Evolutionary conservation across 1,140 invertebrate genomes (phyloP).

Genomic region (Rhopalosiphum padi): DNA sequence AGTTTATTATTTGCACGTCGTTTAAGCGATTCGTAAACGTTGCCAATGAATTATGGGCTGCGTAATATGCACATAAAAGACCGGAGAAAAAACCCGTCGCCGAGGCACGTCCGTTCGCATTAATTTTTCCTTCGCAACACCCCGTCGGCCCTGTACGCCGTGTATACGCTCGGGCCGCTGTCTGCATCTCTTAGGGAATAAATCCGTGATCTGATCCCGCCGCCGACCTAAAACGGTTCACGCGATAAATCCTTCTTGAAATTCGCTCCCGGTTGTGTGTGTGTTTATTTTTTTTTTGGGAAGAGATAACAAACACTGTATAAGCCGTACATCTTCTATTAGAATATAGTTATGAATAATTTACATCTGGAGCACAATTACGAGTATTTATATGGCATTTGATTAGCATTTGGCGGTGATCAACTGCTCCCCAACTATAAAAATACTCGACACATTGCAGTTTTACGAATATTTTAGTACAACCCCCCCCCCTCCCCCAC

Average conservation of each 20-base stretch:
- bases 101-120: slow-evolving; percentile 9
- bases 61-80: slow-evolving; percentile 5
- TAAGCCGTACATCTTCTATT: neutral
- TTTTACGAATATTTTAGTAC: neutral
- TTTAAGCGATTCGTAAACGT: neutral
- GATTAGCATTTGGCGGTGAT: neutral
- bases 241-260: neutral
- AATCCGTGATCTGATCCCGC: neutral
- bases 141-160: neutral
- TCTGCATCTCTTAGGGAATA: neutral
- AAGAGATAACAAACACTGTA: neutral
- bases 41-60: slow-evolving; percentile 15
- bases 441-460: neutral
- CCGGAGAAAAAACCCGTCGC: neutral
- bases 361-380: neutral
- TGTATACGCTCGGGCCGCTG: neutral
- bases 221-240: neutral
- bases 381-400: neutral
- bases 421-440: neutral
- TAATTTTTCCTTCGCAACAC: slow-evolving; percentile 10
- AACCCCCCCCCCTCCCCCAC: no score
- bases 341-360: neutral
- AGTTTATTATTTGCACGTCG: slow-evolving; percentile 22
- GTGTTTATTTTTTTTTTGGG: neutral
- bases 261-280: neutral